Evolutionary conservation across 2,797 vertebrate species (phyloP), one percentile per base, ranked within the genome.

Genomic region (Crossoptilon crossoptilon): DNA sequence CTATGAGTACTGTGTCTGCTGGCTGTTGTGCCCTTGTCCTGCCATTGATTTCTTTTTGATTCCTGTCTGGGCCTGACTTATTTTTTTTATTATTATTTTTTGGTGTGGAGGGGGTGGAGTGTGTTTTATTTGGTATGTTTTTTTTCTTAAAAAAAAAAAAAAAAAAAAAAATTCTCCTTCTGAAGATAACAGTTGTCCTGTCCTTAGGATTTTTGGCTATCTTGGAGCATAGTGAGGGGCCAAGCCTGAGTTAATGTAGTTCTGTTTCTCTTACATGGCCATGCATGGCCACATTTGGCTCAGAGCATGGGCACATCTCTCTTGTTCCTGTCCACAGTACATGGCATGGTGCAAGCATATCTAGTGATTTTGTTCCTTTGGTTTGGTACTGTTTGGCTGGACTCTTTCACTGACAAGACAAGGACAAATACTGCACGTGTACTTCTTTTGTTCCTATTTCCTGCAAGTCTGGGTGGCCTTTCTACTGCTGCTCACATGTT

Each of bases 231-330:
- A 44, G 19, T 18, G 3, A 15, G 55, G 39, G 23, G n/a, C 41
- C 43, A 64, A 66, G 43, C 23, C 16, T 3, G 3, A 44, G 24
- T 21, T 49, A 7, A 55, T 0, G 0, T 51, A 16, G 23, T 75
- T 31, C 27, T 55, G 24, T 41, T 66, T 69, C 63, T 62, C 63
- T 85, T 43, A 37, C 0, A 0, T 33, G 55, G 16, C 31, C 56
- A 71, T 0, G 0, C 0, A 0, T n/a, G 58, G 16, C n/a, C 60
- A 71, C 0, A 0, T 73, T 67, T 63, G 15, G 9, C 55, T 93
- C 27, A 9, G 67, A 51, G 29, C 43, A 16, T 6, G 4, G n/a
- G 21, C 18, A 56, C 9, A 51, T 14, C n/a, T 88, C 9, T 0
- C 3, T 5, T 1, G 0, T 7, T 59, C 13, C 35, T 84, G 49